phyloP scores from a whole-genome alignment of 2,888 invertebrate genomes.

The Tachina grossa region DNA sequence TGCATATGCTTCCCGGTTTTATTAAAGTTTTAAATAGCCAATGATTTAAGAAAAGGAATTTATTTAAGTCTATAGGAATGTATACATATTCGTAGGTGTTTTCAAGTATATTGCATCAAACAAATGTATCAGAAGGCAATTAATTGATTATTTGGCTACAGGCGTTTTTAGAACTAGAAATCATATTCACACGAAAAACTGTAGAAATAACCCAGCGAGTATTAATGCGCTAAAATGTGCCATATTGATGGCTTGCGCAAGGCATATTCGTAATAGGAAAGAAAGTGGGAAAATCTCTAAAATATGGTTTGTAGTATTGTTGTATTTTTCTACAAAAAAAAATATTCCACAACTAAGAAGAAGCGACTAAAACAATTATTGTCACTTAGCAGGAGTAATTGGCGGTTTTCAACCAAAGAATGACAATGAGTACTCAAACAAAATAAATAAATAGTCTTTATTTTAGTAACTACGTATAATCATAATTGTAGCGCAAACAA shows the following conservation, averaged over 20 bases:
- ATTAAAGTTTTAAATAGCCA: not conserved
- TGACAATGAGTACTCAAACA: too few relatives aligned
- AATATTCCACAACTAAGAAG: too few relatives aligned
- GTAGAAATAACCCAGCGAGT: not conserved
- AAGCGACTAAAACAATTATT: too few relatives aligned
- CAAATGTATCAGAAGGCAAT: conserved; percentile 68
- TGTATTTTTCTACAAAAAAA: not conserved
- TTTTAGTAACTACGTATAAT: too few relatives aligned
- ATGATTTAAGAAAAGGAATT: too few relatives aligned
- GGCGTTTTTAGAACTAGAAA: conserved; percentile 24
- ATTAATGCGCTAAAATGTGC: not conserved
- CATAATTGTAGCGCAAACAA: too few relatives aligned
- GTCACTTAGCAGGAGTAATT: too few relatives aligned
- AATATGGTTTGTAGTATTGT: not conserved
- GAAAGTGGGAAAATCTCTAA: too few relatives aligned
- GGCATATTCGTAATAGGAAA: too few relatives aligned
- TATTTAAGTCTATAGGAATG: not conserved
- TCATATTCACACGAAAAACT: conserved; percentile 9
- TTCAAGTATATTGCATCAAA: conserved; percentile 40
- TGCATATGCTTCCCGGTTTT: not conserved
- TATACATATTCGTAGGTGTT: not conserved
- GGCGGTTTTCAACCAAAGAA: too few relatives aligned
- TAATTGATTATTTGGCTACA: conserved; percentile 71
- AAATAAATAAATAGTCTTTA: too few relatives aligned
- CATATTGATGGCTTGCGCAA: not conserved